phyloP scores from a whole-genome alignment of 2,113 vertebrate genomes.

The Oncorhynchus masou region DNA sequence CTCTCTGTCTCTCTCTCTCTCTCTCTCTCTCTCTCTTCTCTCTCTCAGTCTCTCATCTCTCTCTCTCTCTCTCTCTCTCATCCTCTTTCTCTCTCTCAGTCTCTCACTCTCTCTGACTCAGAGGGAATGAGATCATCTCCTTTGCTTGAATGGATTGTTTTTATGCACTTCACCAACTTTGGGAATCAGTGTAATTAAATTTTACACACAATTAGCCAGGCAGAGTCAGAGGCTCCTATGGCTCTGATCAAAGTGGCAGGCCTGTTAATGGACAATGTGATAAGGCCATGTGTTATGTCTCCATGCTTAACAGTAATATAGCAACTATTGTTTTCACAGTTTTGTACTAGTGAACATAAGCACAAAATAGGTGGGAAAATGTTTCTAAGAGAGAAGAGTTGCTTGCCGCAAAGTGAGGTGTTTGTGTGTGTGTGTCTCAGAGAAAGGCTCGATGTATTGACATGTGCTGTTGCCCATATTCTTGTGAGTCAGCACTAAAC shows the following conservation, averaged over 20 bases:
- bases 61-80: too few relatives aligned
- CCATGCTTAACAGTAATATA: neutral
- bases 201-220: conserved; percentile 14
- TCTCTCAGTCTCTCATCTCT: too few relatives aligned
- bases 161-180: conserved; percentile 1
- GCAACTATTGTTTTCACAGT: neutral
- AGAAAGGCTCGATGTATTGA: conserved; percentile 42
- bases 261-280: too few relatives aligned
- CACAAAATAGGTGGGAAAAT: too few relatives aligned
- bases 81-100: too few relatives aligned
- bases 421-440: neutral
- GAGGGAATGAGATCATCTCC: neutral
- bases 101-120: neutral
- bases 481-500: conserved; percentile 42
- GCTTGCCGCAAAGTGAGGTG: too few relatives aligned
- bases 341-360: neutral
- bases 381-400: too few relatives aligned
- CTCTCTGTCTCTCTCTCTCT: too few relatives aligned
- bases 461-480: conserved; percentile 18
- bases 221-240: neutral
- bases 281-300: neutral
- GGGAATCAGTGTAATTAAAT: neutral
- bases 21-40: too few relatives aligned
- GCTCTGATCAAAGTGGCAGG: too few relatives aligned
- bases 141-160: conserved; percentile 6